Conservation (phyloP, 1,140 invertebrate genomes). For the Drosophila varians region DNA sequence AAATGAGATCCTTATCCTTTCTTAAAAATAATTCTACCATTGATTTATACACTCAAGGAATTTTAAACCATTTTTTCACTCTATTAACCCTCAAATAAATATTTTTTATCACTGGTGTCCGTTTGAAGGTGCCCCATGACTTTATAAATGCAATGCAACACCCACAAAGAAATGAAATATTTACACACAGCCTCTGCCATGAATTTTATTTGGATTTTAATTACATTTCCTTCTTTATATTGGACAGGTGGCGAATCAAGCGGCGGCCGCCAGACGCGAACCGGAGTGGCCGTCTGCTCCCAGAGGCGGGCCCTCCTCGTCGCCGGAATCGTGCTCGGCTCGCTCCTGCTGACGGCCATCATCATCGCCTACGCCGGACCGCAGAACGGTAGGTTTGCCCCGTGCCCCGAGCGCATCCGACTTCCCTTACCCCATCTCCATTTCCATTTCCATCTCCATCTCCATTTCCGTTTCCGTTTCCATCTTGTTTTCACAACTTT, state of each 20-base stretch:
- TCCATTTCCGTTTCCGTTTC: no score
- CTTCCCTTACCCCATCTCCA: background rate
- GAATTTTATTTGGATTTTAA: conserved; percentile 48
- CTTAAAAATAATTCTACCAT: no score
- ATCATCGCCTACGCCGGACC: conserved; percentile 95
- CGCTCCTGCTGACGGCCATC: conserved; percentile 92
- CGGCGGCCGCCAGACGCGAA: conserved; percentile 89
- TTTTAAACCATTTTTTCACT: no score
- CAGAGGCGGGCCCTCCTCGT: conserved; percentile 92
- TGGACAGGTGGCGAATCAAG: conserved; percentile 87
- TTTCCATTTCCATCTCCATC: conserved; percentile 1
- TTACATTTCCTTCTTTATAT: conserved; percentile 54
- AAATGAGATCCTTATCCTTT: no score
- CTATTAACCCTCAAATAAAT: background rate
- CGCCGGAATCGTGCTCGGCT: conserved; percentile 89
- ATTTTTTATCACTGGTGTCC: conserved; percentile 5
- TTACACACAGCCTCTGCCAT: conserved; percentile 21
- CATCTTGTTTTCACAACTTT: conserved; percentile 35
- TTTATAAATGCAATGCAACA: conserved; percentile 41
- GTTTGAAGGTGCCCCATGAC: background rate
- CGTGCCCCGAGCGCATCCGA: conserved; percentile 31
- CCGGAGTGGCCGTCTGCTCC: conserved; percentile 93
- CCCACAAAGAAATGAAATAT: conserved; percentile 33
- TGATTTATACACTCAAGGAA: no score
- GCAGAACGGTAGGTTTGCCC: conserved; percentile 83